Conservation (phyloP, 1,140 invertebrate genomes). For the Drosophila burlai region DNA sequence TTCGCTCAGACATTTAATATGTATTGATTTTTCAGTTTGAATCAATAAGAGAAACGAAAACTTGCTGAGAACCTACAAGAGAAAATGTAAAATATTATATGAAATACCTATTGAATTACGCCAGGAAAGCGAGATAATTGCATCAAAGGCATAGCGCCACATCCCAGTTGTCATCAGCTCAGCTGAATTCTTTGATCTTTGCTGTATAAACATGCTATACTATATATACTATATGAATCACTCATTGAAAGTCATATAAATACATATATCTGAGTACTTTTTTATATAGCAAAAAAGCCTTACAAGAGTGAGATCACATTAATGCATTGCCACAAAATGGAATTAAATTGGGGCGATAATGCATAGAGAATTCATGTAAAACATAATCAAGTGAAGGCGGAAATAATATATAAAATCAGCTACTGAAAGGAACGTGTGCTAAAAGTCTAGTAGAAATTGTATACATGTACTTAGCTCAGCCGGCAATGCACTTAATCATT, state of each 20-base stretch:
- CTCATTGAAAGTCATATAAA: background rate
- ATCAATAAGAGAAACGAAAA: conserved; percentile 5
- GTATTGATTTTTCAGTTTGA: conserved; percentile 4
- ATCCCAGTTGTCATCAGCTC: conserved; percentile 2
- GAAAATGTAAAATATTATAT: background rate
- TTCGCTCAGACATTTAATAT: conserved; percentile 17
- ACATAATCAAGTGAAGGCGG: background rate
- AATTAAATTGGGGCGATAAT: conserved; percentile 30
- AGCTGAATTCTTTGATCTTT: conserved; percentile 35
- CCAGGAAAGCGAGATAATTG: conserved; percentile 41
- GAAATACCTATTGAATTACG: conserved; percentile 34
- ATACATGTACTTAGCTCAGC: background rate
- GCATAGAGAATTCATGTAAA: conserved; percentile 1
- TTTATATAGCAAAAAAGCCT: conserved; percentile 4
- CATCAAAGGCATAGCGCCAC: conserved; percentile 39
- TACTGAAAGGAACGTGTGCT: too few species aligned
- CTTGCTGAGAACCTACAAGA: too few species aligned
- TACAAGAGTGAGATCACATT: conserved; percentile 41
- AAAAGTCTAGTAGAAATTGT: background rate
- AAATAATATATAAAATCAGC: background rate
- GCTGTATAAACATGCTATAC: conserved; percentile 19
- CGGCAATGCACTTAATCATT: background rate
- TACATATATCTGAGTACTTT: background rate
- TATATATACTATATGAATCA: background rate
- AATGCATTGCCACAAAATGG: conserved; percentile 14